phyloP scores from a whole-genome alignment of 1,140 invertebrate species.

The Nixonia krombeini region DNA sequence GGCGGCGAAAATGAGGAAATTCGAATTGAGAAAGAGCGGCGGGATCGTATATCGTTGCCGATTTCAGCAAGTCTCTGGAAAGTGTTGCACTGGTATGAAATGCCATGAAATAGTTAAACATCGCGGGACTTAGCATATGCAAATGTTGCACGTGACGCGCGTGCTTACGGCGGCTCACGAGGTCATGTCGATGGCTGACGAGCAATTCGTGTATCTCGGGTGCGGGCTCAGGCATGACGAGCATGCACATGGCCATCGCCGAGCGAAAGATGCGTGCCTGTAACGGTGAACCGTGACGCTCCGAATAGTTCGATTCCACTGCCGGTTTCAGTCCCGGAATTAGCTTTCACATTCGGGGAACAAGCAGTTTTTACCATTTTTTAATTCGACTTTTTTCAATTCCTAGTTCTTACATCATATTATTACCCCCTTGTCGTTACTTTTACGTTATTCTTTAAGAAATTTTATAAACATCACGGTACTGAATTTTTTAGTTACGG shows the following conservation, averaged over 20 bases:
- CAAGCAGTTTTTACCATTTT: too few species aligned
- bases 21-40: too few species aligned
- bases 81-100: constrained; percentile 5
- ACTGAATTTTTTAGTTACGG: too few species aligned
- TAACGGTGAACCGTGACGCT: constrained; percentile 21
- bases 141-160: constrained; percentile 38
- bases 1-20: too few species aligned
- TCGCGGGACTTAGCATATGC: constrained; percentile 29
- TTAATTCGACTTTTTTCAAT: neutral
- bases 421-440: too few species aligned
- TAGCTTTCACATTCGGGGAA: constrained; percentile 18
- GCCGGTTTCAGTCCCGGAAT: too few species aligned
- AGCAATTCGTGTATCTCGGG: constrained; percentile 41
- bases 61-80: neutral
- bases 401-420: too few species aligned
- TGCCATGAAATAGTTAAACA: constrained; percentile 15
- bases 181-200: constrained; percentile 35
- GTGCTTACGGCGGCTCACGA: constrained; percentile 27
- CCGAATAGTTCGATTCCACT: too few species aligned
- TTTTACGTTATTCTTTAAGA: too few species aligned
- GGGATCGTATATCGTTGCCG: too few species aligned
- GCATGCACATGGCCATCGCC: constrained; percentile 11
- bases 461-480: too few species aligned
- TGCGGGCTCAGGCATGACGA: constrained; percentile 39
- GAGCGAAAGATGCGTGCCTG: constrained; percentile 6